Base-by-base conservation (phyloP, 1,140 invertebrate genomes). In the Saxidomus purpurata region DNA sequence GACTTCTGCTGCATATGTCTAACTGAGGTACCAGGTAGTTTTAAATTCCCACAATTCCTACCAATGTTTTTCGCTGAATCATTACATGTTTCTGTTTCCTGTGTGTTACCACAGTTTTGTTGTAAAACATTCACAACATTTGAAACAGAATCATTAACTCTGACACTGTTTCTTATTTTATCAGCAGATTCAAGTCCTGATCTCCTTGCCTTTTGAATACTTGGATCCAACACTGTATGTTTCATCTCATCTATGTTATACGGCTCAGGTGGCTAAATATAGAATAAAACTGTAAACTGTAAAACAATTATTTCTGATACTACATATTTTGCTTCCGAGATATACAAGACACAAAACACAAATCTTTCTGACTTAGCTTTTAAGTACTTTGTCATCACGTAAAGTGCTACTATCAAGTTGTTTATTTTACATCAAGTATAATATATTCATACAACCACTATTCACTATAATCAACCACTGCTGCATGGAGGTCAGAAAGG, bases 221-320 rank as follows among this genome's bases (percentile, higher is more conserved):
- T 80, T 28, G 69, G 36, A 87, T 94, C 93, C 31, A 90, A 69
- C 6, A 86, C 59, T 19, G 83, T 76, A 63, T 90, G 91, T 61
- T 92, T 93, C 94, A 95, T 93, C 17, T 93, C 92, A n/a, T 87
- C 87, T 25, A 95, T n/a, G 63, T 93, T 91, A 90, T 92, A 93
- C 0, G 87, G 86, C 55, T 90, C 69, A 17, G 91, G 47, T 55
- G 89, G 90, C 94, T 95, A 76, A 36, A 28, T 15, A n/a, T n/a
- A n/a, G n/a, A n/a, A n/a, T n/a, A n/a, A n/a, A n/a, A n/a, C n/a
- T n/a, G n/a, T n/a, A n/a, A n/a, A n/a, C n/a, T n/a, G n/a, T n/a
- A n/a, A n/a, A n/a, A n/a, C n/a, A n/a, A n/a, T n/a, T n/a, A n/a
- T n/a, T n/a, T n/a, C n/a, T n/a, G n/a, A n/a, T n/a, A n/a, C n/a